These are phyloP conservation scores for Sarcophilus harrisii DNA, from an alignment of 2,797 vertebrate genomes.

Conservation along the genomic window DNA sequence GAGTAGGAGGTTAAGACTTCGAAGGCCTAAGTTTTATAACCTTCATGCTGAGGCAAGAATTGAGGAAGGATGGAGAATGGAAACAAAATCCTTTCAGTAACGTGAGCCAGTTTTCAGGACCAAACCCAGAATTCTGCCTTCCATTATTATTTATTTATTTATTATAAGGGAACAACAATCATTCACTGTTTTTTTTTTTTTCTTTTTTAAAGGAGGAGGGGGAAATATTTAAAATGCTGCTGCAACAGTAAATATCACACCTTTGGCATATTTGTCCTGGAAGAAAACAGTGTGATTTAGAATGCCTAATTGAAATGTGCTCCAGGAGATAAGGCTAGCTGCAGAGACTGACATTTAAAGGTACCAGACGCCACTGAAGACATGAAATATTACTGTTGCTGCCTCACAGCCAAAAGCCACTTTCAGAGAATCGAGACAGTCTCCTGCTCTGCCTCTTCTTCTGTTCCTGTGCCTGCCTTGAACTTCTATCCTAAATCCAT, in stretches of 20 bases:
- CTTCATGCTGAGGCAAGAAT: constrained; percentile 41
- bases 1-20: background rate
- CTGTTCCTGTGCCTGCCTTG: background rate
- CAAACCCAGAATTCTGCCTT: constrained; percentile 63
- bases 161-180: constrained; percentile 67
- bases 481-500: background rate
- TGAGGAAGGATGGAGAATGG: background rate
- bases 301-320: constrained; percentile 90
- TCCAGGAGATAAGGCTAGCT: constrained; percentile 85
- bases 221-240: constrained; percentile 83
- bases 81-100: constrained; percentile 70
- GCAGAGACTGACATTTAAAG: constrained; percentile 87
- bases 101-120: constrained; percentile 63
- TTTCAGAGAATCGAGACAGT: constrained; percentile 73
- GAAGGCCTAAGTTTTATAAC: constrained; percentile 11
- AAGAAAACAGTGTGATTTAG: constrained; percentile 83
- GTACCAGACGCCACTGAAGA: constrained; percentile 82
- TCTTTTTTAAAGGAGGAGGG: background rate
- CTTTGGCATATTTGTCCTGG: constrained; percentile 85
- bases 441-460: constrained; percentile 52
- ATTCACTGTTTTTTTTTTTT: constrained; percentile 18
- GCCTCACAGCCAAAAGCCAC: constrained; percentile 82
- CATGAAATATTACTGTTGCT: constrained; percentile 84
- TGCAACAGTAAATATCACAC: constrained; percentile 85
- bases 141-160: constrained; percentile 68